Percentiles rank a stretch among this genome's conserved stretches.
Evolutionary conservation across 2,888 invertebrate genomes (phyloP).

Genomic region (Neuroscelio doddi): DNA sequence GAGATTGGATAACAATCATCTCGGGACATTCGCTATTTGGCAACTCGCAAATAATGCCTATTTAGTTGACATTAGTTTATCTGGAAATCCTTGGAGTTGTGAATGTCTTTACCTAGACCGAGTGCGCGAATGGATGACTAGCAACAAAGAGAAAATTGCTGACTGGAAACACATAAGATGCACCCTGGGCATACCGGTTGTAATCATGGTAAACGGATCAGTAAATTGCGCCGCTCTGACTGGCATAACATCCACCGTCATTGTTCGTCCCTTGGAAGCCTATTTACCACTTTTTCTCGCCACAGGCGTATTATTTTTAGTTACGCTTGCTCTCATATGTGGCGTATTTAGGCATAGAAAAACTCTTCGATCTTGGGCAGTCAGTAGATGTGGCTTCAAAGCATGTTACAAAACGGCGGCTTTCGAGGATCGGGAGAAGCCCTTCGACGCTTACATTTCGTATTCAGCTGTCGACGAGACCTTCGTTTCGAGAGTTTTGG

Average conservation of each 20-base stretch:
- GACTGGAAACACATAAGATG: conserved; percentile 86
- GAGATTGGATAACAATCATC: conserved; percentile 87
- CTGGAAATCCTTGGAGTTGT: conserved; percentile 92
- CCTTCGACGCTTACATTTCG: conserved; percentile 96
- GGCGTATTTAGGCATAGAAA: conserved; percentile 87
- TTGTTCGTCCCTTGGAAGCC: conserved; percentile 86
- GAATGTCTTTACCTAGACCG: conserved; percentile 88
- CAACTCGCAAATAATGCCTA: conserved; percentile 88
- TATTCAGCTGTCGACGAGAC: conserved; percentile 95
- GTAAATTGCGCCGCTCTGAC: conserved; percentile 83
- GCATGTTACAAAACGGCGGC: conserved; percentile 91
- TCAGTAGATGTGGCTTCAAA: conserved; percentile 87
- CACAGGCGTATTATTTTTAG: conserved; percentile 84
- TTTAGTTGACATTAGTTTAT: conserved; percentile 88
- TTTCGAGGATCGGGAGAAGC: conserved; percentile 82
- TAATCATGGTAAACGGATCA: conserved; percentile 84
- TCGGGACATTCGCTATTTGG: conserved; percentile 89
- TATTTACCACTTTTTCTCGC: conserved; percentile 85
- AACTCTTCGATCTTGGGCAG: conserved; percentile 88
- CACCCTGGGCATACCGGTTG: conserved; percentile 80
- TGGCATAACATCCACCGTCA: conserved; percentile 82
- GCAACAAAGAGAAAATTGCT: conserved; percentile 85
- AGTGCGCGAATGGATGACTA: conserved; percentile 85
- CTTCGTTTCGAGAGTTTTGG: conserved; percentile 91
- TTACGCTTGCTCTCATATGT: conserved; percentile 84